phyloP scores from a whole-genome alignment of 1,140 invertebrate genomes.

The Halotydeus destructor region DNA sequence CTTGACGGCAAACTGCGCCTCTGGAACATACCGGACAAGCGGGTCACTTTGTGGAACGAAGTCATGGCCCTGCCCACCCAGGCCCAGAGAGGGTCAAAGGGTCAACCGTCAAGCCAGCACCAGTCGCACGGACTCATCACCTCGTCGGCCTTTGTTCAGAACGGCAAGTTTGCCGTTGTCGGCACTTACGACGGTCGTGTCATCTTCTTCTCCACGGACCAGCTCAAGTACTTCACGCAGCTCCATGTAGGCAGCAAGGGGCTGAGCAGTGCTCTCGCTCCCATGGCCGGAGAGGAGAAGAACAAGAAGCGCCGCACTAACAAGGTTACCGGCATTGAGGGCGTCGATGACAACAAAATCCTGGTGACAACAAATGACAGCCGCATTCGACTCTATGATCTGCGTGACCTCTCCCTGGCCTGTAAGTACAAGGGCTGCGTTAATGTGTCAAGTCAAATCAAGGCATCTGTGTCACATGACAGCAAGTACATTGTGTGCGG shows the following conservation, averaged over 20 bases:
- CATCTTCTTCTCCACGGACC: slow-evolving; percentile 32
- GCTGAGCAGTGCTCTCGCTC: not conserved
- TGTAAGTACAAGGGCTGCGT: slow-evolving; percentile 92
- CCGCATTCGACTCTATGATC: slow-evolving; percentile 80
- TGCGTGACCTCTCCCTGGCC: slow-evolving; percentile 80
- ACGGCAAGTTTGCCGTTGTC: slow-evolving; percentile 31
- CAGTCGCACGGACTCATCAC: slow-evolving; percentile 28
- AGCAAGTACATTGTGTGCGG: slow-evolving; percentile 92
- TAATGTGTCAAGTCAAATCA: slow-evolving; percentile 90
- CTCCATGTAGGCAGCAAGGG: slow-evolving; percentile 21
- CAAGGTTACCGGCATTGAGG: slow-evolving; percentile 16
- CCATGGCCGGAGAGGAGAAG: not conserved
- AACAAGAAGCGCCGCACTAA: slow-evolving; percentile 4
- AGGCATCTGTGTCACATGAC: slow-evolving; percentile 77
- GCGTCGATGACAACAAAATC: slow-evolving; percentile 30
- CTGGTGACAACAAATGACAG: slow-evolving; percentile 96
- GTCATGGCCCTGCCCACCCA: slow-evolving; percentile 18
- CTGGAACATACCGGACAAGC: slow-evolving; percentile 36
- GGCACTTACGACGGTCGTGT: slow-evolving; percentile 34
- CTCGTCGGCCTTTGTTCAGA: slow-evolving; percentile 31
- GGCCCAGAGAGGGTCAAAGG: slow-evolving; percentile 5
- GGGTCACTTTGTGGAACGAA: slow-evolving; percentile 32
- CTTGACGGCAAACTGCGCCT: slow-evolving; percentile 33
- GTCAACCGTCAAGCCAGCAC: slow-evolving; percentile 9
- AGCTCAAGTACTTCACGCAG: slow-evolving; percentile 16